Conservation (phyloP, 2,797 vertebrate species). For the Sebastes matsubarae region DNA sequence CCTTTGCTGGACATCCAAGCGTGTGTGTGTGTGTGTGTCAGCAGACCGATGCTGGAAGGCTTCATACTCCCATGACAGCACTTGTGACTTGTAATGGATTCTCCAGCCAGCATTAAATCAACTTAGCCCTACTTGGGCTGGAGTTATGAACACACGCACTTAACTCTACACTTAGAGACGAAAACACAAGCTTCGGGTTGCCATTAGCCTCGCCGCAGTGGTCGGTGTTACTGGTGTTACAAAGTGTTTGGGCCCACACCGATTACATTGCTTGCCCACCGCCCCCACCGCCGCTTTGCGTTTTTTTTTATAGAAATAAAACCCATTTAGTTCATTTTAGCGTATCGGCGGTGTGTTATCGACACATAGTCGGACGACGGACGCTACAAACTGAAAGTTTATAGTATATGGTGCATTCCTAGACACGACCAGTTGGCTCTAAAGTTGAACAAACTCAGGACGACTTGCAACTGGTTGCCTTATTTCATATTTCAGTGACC, state of each 20-base stretch:
- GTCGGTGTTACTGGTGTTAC: too few species aligned
- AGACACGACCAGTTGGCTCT: too few species aligned
- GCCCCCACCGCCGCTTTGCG: too few species aligned
- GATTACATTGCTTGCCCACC: too few species aligned
- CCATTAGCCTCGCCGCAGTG: too few species aligned
- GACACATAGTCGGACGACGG: fast-evolving
- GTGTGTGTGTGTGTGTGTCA: not conserved
- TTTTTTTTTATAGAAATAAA: too few species aligned
- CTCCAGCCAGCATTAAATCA: not conserved
- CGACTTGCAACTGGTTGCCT: not conserved
- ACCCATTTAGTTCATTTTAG: too few species aligned
- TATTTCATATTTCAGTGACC: not conserved
- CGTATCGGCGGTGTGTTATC: too few species aligned
- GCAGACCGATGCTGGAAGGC: not conserved
- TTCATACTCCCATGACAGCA: not conserved
- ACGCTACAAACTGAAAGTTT: too few species aligned
- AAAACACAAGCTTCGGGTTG: not conserved
- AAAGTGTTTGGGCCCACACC: too few species aligned
- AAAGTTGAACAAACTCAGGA: too few species aligned
- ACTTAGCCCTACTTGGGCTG: not conserved
- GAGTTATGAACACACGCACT: not conserved
- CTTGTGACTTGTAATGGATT: not conserved
- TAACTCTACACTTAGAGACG: not conserved
- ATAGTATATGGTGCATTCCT: too few species aligned
- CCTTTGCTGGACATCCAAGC: not conserved